Evolutionary conservation across 2,797 vertebrate genomes (phyloP).

Genomic region (Dendrocincla fuliginosa): DNA sequence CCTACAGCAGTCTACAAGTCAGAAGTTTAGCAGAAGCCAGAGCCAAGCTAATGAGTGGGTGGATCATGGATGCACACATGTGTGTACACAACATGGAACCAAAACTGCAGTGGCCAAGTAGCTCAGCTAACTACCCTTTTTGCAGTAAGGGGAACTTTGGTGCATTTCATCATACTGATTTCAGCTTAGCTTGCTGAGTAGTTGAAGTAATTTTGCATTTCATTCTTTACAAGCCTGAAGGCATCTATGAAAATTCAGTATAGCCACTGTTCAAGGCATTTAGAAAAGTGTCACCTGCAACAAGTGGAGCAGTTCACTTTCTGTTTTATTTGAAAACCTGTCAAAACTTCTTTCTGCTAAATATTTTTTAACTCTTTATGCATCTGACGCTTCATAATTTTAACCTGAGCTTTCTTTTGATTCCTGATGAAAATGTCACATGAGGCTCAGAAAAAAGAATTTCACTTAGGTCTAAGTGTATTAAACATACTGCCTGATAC

Average conservation of each 20-base stretch:
- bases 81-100: neutral
- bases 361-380: neutral
- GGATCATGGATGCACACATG: accelerated
- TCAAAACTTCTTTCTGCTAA: neutral
- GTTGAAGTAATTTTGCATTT: neutral
- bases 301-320: neutral
- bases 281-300: neutral
- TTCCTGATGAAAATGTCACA: neutral
- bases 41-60: neutral
- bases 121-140: neutral
- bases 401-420: neutral
- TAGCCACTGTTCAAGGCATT: neutral
- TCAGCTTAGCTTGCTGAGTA: neutral
- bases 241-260: neutral
- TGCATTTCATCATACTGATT: neutral
- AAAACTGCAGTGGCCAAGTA: neutral
- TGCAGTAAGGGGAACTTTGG: neutral
- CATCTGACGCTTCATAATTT: neutral
- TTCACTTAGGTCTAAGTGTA: neutral
- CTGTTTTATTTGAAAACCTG: neutral
- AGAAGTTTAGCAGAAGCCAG: neutral
- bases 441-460: neutral
- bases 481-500: neutral
- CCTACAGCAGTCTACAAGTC: neutral
- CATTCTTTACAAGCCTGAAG: neutral